Conservation (phyloP, 2,888 invertebrate species). For the Oscheius onirici region DNA sequence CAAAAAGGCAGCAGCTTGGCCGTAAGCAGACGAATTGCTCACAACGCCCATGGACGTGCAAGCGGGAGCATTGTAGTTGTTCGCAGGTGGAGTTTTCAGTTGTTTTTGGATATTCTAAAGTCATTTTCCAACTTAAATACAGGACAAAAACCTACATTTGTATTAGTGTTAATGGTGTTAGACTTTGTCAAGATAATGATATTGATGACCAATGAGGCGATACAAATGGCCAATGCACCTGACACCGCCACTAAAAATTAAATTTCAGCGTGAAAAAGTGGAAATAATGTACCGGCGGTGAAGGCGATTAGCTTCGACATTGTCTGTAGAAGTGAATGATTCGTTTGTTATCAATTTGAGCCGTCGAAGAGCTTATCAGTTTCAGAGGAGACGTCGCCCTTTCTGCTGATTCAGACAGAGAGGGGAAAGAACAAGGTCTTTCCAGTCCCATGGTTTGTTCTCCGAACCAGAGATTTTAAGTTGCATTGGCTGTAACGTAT, state of each 20-base stretch:
- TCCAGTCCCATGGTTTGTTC: no score
- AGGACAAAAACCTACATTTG: no score
- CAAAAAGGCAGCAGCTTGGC: constrained; percentile 49
- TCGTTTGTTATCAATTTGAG: no score
- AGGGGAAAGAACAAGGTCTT: no score
- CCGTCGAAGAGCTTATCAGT: no score
- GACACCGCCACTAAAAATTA: constrained; percentile 38
- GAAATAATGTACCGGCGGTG: constrained; percentile 12
- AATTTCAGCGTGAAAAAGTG: not conserved
- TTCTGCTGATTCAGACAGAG: no score
- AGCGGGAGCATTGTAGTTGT: not conserved
- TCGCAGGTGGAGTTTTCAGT: not conserved
- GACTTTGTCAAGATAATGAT: constrained; percentile 54
- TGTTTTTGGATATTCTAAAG: not conserved
- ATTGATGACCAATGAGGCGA: constrained; percentile 56
- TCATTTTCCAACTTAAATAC: not conserved
- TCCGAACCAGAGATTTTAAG: no score
- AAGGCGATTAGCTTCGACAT: not conserved
- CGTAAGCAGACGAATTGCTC: not conserved
- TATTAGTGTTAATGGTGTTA: constrained; percentile 37
- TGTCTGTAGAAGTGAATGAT: no score
- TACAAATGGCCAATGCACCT: constrained; percentile 45
- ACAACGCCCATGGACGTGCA: not conserved
- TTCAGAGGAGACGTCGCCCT: no score
- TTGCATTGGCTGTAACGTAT: no score